Conservation (phyloP, 2,888 invertebrate species). For the Meiosimyza platycephala region DNA sequence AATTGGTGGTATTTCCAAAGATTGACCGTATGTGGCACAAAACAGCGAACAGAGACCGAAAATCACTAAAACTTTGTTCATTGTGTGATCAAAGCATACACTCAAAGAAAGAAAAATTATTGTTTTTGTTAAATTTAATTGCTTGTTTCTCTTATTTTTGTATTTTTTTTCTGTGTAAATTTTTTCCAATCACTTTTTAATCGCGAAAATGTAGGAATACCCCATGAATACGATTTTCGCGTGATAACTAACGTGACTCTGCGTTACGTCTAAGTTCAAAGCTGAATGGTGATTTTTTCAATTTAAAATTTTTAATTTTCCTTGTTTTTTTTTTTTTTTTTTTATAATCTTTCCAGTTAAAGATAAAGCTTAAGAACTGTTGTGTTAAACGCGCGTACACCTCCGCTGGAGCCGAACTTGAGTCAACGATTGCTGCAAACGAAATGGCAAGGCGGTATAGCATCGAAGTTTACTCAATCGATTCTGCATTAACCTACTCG, state of each 20-base stretch:
- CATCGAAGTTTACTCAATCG: no score
- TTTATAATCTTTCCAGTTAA: background rate
- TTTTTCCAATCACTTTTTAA: no score
- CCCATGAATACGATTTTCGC: no score
- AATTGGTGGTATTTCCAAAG: slow-evolving; percentile 47
- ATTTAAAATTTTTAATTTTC: background rate
- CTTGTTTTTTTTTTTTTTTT: background rate
- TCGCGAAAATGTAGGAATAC: no score
- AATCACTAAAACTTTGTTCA: background rate
- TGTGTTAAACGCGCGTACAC: background rate
- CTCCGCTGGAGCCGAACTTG: background rate
- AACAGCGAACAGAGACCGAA: background rate
- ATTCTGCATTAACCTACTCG: no score
- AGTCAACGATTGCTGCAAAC: background rate
- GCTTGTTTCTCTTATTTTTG: background rate
- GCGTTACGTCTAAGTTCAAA: no score
- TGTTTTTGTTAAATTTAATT: background rate
- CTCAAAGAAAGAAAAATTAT: background rate
- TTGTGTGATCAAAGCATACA: background rate
- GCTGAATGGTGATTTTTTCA: no score
- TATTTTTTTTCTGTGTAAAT: background rate
- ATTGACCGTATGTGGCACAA: slow-evolving; percentile 26
- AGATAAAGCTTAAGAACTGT: no score
- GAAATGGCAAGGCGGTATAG: background rate
- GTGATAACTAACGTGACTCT: no score